Evolutionary conservation across 2,797 vertebrate genomes (phyloP), one percentile per base, ranked within the genome.

Genomic region (Muscicapa striata): DNA sequence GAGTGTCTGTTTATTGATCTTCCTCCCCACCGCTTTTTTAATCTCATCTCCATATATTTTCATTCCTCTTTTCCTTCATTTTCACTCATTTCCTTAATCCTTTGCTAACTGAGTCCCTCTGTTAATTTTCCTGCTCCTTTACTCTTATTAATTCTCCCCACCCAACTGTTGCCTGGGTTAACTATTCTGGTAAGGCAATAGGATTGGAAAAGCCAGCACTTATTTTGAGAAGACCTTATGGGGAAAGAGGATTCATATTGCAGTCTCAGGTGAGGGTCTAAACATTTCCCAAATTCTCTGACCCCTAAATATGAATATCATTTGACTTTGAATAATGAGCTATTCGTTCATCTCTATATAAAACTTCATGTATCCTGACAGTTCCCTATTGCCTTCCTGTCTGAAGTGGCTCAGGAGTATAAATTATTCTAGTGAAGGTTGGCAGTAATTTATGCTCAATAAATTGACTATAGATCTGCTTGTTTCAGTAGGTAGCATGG

Each of bases 401-500:
- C 97, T 97, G 97, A 97, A 97, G 97, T 97, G 97, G 95, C 98
- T 98, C 97, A 97, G 96, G 97, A 97, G 97, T 97, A 98, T 97
- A 98, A 98, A 98, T 98, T 98, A 98, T 97, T 97, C 97, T 95
- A 97, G 97, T 61, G 83, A 97, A 97, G 97, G 95, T 81, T 97
- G 97, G 97, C 97, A 98, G 97, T 98, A 98, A 98, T 98, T 98
- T 98, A 98, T 98, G 96, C 97, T 98, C 97, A 97, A 98, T 98
- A 98, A 98, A 98, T 98, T 97, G 97, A 97, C 95, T 96, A 96
- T 97, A 97, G 95, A 96, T 97, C 94, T 90, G 87, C 95, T 96
- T 96, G 91, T 96, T 97, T 95, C 95, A 93, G 94, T 90, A 82
- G 80, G 95, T 74, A 95, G 57, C 95, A 96, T 93, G 94, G 95